Percentiles rank a stretch among this genome's conserved stretches.
These are phyloP conservation scores for Achatina immaculata DNA, from an alignment of 1,140 invertebrate genomes.

Conservation along the genomic window DNA sequence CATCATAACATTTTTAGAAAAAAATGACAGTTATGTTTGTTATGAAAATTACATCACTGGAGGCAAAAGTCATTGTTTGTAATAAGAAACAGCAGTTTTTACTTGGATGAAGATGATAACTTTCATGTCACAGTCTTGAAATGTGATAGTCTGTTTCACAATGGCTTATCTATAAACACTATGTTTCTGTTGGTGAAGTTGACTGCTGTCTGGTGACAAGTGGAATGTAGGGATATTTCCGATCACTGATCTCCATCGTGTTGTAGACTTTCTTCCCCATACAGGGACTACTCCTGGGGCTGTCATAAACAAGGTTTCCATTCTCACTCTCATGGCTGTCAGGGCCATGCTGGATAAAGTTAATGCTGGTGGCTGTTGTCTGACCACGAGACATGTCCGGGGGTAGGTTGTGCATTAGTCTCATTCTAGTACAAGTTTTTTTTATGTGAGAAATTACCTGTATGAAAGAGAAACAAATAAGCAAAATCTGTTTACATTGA, in stretches of 20 bases:
- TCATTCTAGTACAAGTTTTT: constrained; percentile 20
- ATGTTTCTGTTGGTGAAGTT: constrained; percentile 23
- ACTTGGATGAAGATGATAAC: too few relatives aligned
- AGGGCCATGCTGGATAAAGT: constrained; percentile 26
- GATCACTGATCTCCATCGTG: constrained; percentile 29
- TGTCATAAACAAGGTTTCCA: constrained; percentile 30
- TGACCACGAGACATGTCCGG: constrained; percentile 26
- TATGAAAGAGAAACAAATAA: background rate
- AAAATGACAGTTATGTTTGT: too few relatives aligned
- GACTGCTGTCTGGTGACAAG: constrained; percentile 18
- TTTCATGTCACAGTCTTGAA: too few relatives aligned
- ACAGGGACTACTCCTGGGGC: constrained; percentile 1
- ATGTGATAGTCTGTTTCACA: too few relatives aligned
- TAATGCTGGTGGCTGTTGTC: constrained; percentile 35
- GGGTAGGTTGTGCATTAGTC: constrained; percentile 4
- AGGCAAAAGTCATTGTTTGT: too few relatives aligned
- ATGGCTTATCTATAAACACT: too few relatives aligned
- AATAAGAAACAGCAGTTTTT: too few relatives aligned
- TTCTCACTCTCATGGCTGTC: constrained; percentile 39
- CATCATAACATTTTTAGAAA: too few relatives aligned
- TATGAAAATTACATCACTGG: too few relatives aligned
- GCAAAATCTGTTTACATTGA: too few relatives aligned
- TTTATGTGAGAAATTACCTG: constrained; percentile 37
- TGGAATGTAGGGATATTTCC: constrained; percentile 33
- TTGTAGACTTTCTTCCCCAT: constrained; percentile 30